Evolutionary conservation across 2,888 invertebrate genomes (phyloP), one percentile per base, ranked within the genome.

Genomic region (Fabriciana adippe): DNA sequence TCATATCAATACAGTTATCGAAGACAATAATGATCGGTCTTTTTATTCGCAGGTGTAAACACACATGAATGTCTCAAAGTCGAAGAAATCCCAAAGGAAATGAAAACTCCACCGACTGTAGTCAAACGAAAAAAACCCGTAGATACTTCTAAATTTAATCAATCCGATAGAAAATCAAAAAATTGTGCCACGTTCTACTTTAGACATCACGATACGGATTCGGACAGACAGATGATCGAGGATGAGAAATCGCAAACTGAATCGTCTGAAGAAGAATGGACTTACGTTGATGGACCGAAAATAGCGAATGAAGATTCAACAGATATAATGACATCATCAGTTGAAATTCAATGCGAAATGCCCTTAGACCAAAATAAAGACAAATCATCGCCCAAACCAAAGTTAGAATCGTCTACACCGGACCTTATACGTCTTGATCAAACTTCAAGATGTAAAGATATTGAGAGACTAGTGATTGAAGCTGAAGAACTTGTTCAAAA

Each of bases 141-240:
- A 55, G 92, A 94, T 84, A 89, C 93, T 50, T 94, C 94, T 51
- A 94, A 94, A 83, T 94, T 94, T 81, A 95, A 94, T 81, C 94
- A 96, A 76, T 95, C 96, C 13, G 95, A 96, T 85, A 93, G 96
- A 75, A 96, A 95, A 85, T 96, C 96, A 18, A 96, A 96, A 85
- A 97, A 97, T 84, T 94, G 95, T 83, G 97, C 95, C 75, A 97
- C 95, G 71, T 97, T 96, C 87, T 97, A 97, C 89, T 97, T 97
- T 87, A 96, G 94, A 85, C 97, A 97, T 86, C 94, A 95, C 86
- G 97, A 97, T 84, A 97, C 97, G 15, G 97, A 97, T 84, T 96
- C 96, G 14, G 97, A 97, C 83, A 93, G 94, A 82, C 95, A 96
- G 79, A 92, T 94, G 82, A 84, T 92, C 72, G 86, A 93, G 80